Evolutionary conservation across 2,888 invertebrate species (phyloP), one percentile per base, ranked within the genome.

Genomic region (Chromoteleia sp.): DNA sequence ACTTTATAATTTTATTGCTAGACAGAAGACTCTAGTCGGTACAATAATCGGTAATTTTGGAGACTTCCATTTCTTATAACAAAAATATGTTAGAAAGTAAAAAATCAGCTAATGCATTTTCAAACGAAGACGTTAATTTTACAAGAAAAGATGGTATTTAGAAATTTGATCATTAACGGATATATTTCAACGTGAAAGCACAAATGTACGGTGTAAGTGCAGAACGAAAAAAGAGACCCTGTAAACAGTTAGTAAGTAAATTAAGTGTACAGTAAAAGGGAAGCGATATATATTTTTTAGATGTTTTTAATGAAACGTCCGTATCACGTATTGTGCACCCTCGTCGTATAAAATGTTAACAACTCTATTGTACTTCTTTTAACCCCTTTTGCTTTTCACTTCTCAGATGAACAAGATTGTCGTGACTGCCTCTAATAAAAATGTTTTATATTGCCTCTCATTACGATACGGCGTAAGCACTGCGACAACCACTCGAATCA

Each of bases 221-320:
- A n/a, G n/a, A n/a, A 4, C 33, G 8, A 33, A 33, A 33, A 33
- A 4, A 36, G 12, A 36, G 15, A 19, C 7, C 6, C n/a, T 45
- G 21, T 29, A 45, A 45, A 25, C 41, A 41, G 41, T 25, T 30
- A 21, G 58, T 25, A 59, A 41, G 41, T 1, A 59, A 59, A 59
- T 59, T 59, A 59, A 41, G 43, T 29, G 41, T 0, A 61, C 15
- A 12, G 50, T 15, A 21, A 67, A 41, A 67, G 25, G 25, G 30
- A 68, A 14, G 17, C 15, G 12, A 25, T 21, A 52, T 67, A 52
- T 67, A 68, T 68, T 68, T 68, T 68, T 71, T 48, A 59, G 50
- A 10, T 25, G 50, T 50, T 71, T 59, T 71, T 71, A 59, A 71
- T 71, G 71, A 71, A 71, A 48, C 70, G 59, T 45, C 70, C 30